Base-by-base conservation (phyloP, 2,888 invertebrate species). In the Macrosiphum euphorbiae region DNA sequence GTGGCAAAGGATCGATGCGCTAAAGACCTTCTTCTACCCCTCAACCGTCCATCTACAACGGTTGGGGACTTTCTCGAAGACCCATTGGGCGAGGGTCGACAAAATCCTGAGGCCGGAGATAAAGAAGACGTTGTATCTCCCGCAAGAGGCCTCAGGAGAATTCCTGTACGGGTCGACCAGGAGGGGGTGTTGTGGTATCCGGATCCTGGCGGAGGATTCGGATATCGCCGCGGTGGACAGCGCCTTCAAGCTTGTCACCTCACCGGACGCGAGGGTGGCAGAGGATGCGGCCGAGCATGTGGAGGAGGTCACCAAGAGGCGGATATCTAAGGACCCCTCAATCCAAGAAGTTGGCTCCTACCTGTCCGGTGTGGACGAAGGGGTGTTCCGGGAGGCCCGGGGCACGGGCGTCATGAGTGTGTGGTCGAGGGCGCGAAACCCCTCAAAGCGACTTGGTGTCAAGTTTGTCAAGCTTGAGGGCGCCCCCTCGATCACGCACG, bases 401-500 rank as follows among this genome's bases (percentile, higher is more conserved):
- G 4, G 11, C 10, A 44, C 10, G 4, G 47, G 28, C 0, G 86
- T 47, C 3, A 13, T 1, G 10, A 87, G 7, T 13, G 87, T 87
- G 4, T 87, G 50, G 87, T 50, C 87, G 7, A 87, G n/a, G 5
- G 87, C 87, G n/a, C 20, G 87, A 3, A 28, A 47, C 13, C n/a
- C 86, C 28, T 87, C 86, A 2, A 86, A 86, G 3, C 20, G 84
- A 3, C 35, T 35, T 0, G 7, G 26, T 8, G 26, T 58, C 8
- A 1, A 8, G 0, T 58, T 26, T 7, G 3, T 26, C n/a, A n/a
- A n/a, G n/a, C 0, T 4, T 41, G 16, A 41, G 0, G 41, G 41
- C 1, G 50, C 50, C 11, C 11, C 50, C 11, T 11, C 50, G 5
- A 50, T 11, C 50, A 7, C 50, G 0, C 50, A 50, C 50, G 50